A percentile compares a stretch with the other conserved stretches of the same genome.
These are phyloP conservation scores for Agrochola lychnidis DNA, from an alignment of 2,888 invertebrate species.

Conservation along the genomic window DNA sequence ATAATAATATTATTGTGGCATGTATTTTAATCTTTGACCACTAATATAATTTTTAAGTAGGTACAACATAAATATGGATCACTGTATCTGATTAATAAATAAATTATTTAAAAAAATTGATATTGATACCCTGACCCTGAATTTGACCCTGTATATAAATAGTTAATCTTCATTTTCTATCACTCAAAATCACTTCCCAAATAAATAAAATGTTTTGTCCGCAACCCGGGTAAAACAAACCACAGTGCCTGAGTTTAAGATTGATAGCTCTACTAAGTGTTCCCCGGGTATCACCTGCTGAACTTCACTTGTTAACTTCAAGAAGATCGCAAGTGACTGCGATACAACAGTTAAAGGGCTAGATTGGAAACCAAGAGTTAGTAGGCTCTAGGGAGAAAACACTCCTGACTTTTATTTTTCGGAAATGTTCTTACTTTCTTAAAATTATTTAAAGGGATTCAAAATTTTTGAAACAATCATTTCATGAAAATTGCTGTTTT, in stretches of 20 bases:
- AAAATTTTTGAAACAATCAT: neutral
- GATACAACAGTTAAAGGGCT: conserved; percentile 49
- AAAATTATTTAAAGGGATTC: neutral
- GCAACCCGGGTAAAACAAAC: conserved; percentile 13
- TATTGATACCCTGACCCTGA: no score
- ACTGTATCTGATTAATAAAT: no score
- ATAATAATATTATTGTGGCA: no score
- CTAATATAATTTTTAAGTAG: no score
- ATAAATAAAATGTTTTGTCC: conserved; percentile 17
- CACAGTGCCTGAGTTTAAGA: conserved; percentile 74
- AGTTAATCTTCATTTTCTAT: neutral
- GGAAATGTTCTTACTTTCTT: neutral
- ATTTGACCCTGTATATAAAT: neutral
- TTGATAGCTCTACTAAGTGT: conserved; percentile 78
- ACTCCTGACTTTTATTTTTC: conserved; percentile 14
- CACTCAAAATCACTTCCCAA: neutral
- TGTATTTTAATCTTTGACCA: no score
- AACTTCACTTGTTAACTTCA: conserved; percentile 70
- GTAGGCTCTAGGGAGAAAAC: conserved; percentile 7
- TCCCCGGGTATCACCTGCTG: conserved; percentile 75
- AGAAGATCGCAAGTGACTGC: conserved; percentile 68
- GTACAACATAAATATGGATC: no score
- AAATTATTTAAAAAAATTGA: no score
- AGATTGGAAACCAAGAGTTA: conserved; percentile 31
- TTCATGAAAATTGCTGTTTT: neutral